Evolutionary conservation across 2,797 vertebrate genomes (phyloP).

Genomic region (Hephaestus fuliginosus): DNA sequence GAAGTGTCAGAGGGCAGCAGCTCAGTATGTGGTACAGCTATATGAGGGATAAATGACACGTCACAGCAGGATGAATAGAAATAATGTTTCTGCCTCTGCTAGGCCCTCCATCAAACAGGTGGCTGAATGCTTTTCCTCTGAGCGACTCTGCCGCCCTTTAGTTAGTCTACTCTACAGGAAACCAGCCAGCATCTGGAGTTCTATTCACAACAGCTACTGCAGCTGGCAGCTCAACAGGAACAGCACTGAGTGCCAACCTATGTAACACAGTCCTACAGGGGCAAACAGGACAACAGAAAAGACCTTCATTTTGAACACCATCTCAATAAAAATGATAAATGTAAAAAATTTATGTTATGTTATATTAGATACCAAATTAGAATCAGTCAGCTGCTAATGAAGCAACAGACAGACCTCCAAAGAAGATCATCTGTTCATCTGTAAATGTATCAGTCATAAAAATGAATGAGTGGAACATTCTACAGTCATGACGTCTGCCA

Average conservation of each 20-base stretch:
- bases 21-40: background rate
- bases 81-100: conserved; percentile 1
- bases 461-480: background rate
- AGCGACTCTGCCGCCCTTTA: background rate
- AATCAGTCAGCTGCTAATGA: too few relatives aligned
- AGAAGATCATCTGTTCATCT: too few relatives aligned
- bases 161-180: conserved; percentile 13
- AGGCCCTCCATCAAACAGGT: conserved; percentile 14
- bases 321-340: background rate
- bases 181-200: background rate
- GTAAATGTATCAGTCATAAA: background rate
- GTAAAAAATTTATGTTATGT: background rate
- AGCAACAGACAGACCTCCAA: too few relatives aligned
- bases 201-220: background rate
- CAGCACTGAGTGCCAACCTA: background rate
- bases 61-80: conserved; percentile 1
- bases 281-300: background rate
- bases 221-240: conserved; percentile 15
- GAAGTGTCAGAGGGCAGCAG: background rate
- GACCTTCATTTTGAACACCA: background rate
- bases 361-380: background rate
- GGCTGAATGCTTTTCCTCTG: background rate
- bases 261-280: background rate
- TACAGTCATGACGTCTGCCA: background rate
- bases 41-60: background rate